phyloP scores from a whole-genome alignment of 2,888 invertebrate species.

The Glomeris marginata region DNA sequence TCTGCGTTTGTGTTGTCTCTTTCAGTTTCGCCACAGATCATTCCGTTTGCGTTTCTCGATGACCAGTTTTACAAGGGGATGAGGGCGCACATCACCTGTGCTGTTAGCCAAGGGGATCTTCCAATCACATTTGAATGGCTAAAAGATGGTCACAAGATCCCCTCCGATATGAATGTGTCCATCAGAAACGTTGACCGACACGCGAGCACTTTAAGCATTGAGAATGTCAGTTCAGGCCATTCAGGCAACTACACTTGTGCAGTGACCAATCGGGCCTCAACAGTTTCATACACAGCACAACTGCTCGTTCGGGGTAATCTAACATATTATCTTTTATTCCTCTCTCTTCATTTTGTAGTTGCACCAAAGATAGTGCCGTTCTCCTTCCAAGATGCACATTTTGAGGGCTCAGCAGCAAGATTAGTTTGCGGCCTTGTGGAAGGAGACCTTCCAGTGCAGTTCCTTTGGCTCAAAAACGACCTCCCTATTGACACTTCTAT shows the following conservation, averaged over 20 bases:
- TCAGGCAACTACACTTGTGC: slow-evolving; percentile 12
- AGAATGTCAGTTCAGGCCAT: slow-evolving; percentile 8
- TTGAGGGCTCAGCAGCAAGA: slow-evolving; percentile 16
- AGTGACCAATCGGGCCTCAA: slow-evolving; percentile 9
- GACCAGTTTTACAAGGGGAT: slow-evolving; percentile 14
- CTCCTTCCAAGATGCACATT: slow-evolving; percentile 23
- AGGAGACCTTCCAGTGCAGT: slow-evolving; percentile 34
- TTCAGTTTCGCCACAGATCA: slow-evolving; percentile 10
- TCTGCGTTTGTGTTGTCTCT: slow-evolving; percentile 18
- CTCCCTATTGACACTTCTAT: slow-evolving; percentile 14
- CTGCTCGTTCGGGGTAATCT: slow-evolving; percentile 20
- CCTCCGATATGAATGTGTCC: slow-evolving; percentile 18
- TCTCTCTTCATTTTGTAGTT: slow-evolving; percentile 32
- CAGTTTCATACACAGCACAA: slow-evolving; percentile 7
- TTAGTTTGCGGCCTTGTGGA: slow-evolving; percentile 18
- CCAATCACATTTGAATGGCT: slow-evolving; percentile 28
- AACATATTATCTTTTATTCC: neutral
- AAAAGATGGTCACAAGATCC: slow-evolving; percentile 26
- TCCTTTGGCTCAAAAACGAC: slow-evolving; percentile 53
- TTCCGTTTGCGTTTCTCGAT: slow-evolving; percentile 12
- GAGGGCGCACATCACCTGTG: slow-evolving; percentile 10
- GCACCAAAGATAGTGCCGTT: slow-evolving; percentile 52
- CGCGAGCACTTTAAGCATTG: slow-evolving; percentile 10
- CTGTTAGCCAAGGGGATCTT: slow-evolving; percentile 22
- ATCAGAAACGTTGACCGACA: slow-evolving; percentile 17